Conservation (phyloP, 2,888 invertebrate genomes). For the Drosophila multiciliata region DNA sequence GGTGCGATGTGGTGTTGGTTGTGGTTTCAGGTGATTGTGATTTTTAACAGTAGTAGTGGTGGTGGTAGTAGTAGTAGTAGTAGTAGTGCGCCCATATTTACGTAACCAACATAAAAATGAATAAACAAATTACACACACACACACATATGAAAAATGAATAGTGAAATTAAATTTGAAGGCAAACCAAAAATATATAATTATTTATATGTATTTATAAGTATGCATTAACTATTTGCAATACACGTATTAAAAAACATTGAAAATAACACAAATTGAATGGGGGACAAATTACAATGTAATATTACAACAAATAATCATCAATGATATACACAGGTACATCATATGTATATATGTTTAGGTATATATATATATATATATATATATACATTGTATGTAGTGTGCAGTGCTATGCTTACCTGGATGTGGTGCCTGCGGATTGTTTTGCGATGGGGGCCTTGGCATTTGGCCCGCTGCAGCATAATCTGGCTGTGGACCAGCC, state of each 20-base stretch:
- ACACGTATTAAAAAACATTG: conserved; percentile 31
- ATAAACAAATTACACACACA: conserved; percentile 67
- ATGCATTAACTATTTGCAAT: conserved; percentile 44
- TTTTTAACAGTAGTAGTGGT: conserved; percentile 54
- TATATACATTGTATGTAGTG: background rate
- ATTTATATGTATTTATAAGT: conserved; percentile 28
- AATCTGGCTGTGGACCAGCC: conserved; percentile 87
- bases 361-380: conserved; percentile 19
- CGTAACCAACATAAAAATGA: conserved; percentile 77
- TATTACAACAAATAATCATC: conserved; percentile 33
- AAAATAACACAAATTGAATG: conserved; percentile 18
- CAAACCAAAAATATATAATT: conserved; percentile 29
- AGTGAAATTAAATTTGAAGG: conserved; percentile 31
- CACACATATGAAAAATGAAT: conserved; percentile 45
- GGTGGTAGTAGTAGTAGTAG: background rate
- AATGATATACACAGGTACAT: conserved; percentile 16
- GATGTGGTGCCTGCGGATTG: conserved; percentile 88
- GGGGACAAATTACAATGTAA: conserved; percentile 26
- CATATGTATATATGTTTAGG: conserved; percentile 6
- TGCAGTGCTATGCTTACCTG: conserved; percentile 85
- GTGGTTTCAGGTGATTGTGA: conserved; percentile 56
- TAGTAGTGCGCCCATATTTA: conserved; percentile 77
- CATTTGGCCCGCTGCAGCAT: conserved; percentile 88
- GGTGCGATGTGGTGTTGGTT: conserved; percentile 49
- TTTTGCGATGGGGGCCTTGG: conserved; percentile 90